phyloP scores from a whole-genome alignment of 2,797 vertebrate species.

The Chromobotia macracanthus region DNA sequence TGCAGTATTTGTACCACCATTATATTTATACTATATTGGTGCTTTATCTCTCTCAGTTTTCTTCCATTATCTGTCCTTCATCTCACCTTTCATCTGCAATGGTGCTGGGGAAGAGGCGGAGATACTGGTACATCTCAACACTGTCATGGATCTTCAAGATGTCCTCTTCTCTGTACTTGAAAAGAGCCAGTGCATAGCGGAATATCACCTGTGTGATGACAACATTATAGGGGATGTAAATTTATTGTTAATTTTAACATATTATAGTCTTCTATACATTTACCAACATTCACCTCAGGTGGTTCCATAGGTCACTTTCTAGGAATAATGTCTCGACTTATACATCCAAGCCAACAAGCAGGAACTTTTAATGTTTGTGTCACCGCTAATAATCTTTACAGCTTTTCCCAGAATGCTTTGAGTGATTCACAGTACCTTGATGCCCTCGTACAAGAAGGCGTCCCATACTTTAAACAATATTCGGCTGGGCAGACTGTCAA shows the following conservation, averaged over 20 bases:
- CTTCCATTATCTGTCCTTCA: neutral
- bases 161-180: conserved; percentile 93
- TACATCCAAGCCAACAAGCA: too few species aligned
- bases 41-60: neutral
- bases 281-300: too few species aligned
- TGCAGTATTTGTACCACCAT: too few species aligned
- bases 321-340: too few species aligned
- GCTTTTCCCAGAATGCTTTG: neutral
- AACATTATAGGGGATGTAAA: neutral
- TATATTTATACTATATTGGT: neutral
- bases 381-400: neutral
- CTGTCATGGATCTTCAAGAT: conserved; percentile 86
- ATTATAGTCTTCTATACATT: too few species aligned
- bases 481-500: conserved; percentile 89
- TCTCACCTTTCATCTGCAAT: conserved; percentile 85
- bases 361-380: too few species aligned
- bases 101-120: conserved; percentile 91
- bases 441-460: conserved; percentile 92
- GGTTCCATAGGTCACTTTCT: too few species aligned
- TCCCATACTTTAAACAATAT: conserved; percentile 93
- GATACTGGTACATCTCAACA: conserved; percentile 90
- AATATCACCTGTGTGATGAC: conserved; percentile 85
- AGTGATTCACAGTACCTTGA: conserved; percentile 80
- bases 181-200: conserved; percentile 90
- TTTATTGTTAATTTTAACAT: too few species aligned